These are phyloP conservation scores for Molothrus aeneus DNA, from an alignment of 2,797 vertebrate genomes.

Conservation along the genomic window DNA sequence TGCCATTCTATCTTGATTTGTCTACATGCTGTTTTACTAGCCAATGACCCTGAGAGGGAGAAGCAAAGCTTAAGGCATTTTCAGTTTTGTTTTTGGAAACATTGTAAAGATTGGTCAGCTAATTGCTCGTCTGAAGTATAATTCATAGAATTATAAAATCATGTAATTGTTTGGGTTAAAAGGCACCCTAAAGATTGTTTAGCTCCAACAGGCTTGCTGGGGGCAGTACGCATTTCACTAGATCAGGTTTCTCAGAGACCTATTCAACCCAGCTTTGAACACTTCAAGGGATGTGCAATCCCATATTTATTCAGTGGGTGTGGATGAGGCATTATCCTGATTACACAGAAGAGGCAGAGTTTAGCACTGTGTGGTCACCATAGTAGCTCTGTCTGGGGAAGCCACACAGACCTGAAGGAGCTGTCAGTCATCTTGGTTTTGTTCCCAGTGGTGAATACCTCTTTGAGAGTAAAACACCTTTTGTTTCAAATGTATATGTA, in stretches of 20 bases:
- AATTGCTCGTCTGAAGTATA: not conserved
- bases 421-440: not conserved
- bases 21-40: not conserved
- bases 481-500: too few relatives aligned
- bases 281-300: not conserved
- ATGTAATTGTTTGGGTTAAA: not conserved
- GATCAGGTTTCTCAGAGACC: not conserved
- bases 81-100: not conserved
- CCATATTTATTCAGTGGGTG: not conserved
- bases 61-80: not conserved
- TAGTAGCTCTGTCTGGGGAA: not conserved
- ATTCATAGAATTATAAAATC: not conserved
- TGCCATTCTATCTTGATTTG: not conserved
- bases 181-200: not conserved
- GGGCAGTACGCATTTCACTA: not conserved
- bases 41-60: not conserved
- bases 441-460: not conserved
- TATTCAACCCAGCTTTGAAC: not conserved
- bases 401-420: not conserved
- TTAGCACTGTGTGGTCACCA: not conserved
- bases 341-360: not conserved
- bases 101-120: not conserved
- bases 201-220: not conserved
- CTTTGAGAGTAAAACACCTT: not conserved
- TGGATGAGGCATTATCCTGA: not conserved